Percentiles rank a stretch among this genome's conserved stretches.
phyloP scores from a whole-genome alignment of 2,113 vertebrate genomes.

The Semicossyphus pulcher region DNA sequence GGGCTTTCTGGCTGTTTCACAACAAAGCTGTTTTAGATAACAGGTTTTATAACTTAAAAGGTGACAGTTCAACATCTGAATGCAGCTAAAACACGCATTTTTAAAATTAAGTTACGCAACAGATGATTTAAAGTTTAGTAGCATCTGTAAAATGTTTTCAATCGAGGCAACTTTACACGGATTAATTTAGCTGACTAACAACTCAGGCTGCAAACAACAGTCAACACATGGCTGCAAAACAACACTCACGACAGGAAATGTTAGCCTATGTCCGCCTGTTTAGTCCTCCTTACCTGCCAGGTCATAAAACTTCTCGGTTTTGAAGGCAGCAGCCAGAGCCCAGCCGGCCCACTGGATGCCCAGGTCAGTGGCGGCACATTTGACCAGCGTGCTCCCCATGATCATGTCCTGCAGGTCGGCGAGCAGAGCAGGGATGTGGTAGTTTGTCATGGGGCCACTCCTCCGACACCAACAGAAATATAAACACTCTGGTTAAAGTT shows the following conservation, averaged over 20 bases:
- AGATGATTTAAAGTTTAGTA: accelerated
- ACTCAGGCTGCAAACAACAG: not conserved
- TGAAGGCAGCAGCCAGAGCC: slow-evolving; percentile 76
- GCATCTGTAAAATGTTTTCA: not conserved
- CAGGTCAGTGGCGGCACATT: slow-evolving; percentile 77
- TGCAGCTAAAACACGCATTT: not conserved
- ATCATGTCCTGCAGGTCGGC: slow-evolving; percentile 46
- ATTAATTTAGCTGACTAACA: not conserved
- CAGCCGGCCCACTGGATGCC: slow-evolving; percentile 83
- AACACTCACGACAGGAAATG: no score
- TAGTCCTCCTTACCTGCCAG: slow-evolving; percentile 79
- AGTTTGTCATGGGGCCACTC: slow-evolving; percentile 48
- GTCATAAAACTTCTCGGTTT: slow-evolving; percentile 86
- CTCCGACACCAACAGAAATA: not conserved
- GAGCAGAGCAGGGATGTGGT: slow-evolving; percentile 12
- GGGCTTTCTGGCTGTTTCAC: slow-evolving; percentile 63
- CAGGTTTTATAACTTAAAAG: slow-evolving; percentile 53
- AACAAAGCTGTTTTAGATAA: slow-evolving; percentile 69
- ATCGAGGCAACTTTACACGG: not conserved
- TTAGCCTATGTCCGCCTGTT: not conserved
- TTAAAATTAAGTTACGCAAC: not conserved
- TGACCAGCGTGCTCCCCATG: slow-evolving; percentile 73
- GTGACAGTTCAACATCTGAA: not conserved
- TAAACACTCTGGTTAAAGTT: slow-evolving; percentile 61
- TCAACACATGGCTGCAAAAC: not conserved